A percentile compares a stretch with the other conserved stretches of the same genome.
Evolutionary conservation across 1,140 invertebrate species (phyloP).

Genomic region (Meloidogyne chitwoodi): DNA sequence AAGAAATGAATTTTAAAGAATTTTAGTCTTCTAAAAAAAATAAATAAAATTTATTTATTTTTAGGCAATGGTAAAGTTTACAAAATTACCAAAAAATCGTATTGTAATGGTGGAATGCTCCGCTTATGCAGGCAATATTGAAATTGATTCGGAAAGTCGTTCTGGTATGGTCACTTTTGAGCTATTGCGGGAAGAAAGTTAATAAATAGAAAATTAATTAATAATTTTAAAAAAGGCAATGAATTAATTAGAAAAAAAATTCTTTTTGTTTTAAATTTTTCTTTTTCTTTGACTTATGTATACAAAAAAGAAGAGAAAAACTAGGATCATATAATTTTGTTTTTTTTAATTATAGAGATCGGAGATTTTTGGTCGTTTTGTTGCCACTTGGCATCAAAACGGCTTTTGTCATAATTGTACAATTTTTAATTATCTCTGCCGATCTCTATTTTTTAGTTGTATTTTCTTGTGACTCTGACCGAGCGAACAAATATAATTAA

Average conservation of each 20-base stretch:
- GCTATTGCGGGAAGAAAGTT: conserved; percentile 4
- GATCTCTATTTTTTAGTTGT: neutral
- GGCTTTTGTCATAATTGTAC: too few relatives aligned
- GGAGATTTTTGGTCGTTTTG: too few relatives aligned
- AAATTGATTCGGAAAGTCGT: conserved; percentile 41
- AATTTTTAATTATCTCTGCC: neutral
- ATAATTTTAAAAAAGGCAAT: too few relatives aligned
- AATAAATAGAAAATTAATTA: neutral
- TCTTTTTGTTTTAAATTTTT: neutral
- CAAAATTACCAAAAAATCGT: conserved; percentile 51
- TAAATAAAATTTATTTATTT: too few relatives aligned
- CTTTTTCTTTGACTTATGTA: too few relatives aligned
- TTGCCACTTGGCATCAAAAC: too few relatives aligned
- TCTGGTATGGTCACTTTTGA: conserved; percentile 21
- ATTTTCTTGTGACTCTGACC: neutral
- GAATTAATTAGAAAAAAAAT: neutral
- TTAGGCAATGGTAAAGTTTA: conserved; percentile 59
- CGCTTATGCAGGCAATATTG: conserved; percentile 57
- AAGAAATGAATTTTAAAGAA: too few relatives aligned
- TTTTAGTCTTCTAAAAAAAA: too few relatives aligned
- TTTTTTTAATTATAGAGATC: neutral
- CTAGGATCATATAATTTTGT: neutral
- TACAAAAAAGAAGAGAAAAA: neutral
- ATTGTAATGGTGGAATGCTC: conserved; percentile 56
- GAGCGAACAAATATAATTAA: neutral